phyloP scores from a whole-genome alignment of 2,888 invertebrate species.

The Euzophera pinguis region DNA sequence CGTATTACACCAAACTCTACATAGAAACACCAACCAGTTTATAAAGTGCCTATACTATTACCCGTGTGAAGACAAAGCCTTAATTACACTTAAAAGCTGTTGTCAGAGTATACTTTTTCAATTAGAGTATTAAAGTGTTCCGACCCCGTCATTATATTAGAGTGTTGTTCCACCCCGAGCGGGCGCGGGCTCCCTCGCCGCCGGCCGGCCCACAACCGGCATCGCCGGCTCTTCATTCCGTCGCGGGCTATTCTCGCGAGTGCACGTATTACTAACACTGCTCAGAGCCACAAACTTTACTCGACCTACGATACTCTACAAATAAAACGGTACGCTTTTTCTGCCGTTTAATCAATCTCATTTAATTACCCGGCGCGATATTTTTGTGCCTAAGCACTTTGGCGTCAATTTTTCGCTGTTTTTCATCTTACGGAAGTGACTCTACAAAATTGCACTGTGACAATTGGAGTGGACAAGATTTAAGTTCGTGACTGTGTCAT shows the following conservation, averaged over 20 bases:
- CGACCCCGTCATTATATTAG: conserved; percentile 79
- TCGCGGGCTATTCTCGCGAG: conserved; percentile 45
- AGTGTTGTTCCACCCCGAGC: conserved; percentile 75
- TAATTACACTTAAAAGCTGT: conserved; percentile 70
- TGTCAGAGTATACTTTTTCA: conserved; percentile 75
- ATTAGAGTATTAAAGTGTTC: conserved; percentile 79
- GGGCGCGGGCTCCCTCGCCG: conserved; percentile 48
- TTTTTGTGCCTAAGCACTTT: conserved; percentile 20
- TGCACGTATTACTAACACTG: conserved; percentile 35
- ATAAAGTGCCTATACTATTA: conserved; percentile 13
- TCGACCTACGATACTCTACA: conserved; percentile 45
- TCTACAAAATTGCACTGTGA: conserved; percentile 41
- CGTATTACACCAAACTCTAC: not conserved
- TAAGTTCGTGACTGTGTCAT: conserved; percentile 56
- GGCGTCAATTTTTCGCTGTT: conserved; percentile 20
- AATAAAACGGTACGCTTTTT: conserved; percentile 21
- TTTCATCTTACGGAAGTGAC: conserved; percentile 17
- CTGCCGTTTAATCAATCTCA: conserved; percentile 32
- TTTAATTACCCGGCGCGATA: conserved; percentile 21
- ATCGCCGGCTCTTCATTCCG: conserved; percentile 31
- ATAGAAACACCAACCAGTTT: not conserved
- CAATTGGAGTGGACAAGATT: conserved; percentile 53
- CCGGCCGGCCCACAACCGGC: conserved; percentile 19
- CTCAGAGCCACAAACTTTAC: conserved; percentile 61
- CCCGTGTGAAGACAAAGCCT: conserved; percentile 49